These are phyloP conservation scores for Fissipunctia ypsillon DNA, from an alignment of 2,888 invertebrate species.

Conservation along the genomic window DNA sequence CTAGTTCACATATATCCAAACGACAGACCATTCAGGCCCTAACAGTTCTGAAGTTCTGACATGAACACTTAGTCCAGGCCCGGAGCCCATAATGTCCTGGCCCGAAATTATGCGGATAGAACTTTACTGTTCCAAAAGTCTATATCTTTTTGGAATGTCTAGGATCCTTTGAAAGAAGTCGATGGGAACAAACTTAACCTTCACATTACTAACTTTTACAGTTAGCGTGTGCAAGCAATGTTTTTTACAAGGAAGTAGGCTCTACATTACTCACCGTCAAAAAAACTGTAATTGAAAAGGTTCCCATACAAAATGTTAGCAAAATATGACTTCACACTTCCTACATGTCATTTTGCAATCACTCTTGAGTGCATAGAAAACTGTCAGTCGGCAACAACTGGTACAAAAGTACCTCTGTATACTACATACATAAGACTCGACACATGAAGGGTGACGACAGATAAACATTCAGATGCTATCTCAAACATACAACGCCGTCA, in stretches of 20 bases:
- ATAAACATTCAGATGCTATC: slow-evolving; percentile 76
- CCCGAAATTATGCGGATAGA: neutral
- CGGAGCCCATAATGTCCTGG: no score
- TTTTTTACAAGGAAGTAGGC: slow-evolving; percentile 33
- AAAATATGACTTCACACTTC: slow-evolving; percentile 46
- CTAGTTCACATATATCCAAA: neutral
- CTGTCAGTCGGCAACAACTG: slow-evolving; percentile 27
- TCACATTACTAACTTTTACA: slow-evolving; percentile 8
- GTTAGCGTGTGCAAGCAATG: neutral
- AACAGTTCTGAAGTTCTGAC: neutral
- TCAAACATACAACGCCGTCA: slow-evolving; percentile 72
- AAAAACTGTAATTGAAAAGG: slow-evolving; percentile 20
- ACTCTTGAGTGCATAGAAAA: slow-evolving; percentile 42
- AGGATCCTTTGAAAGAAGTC: neutral
- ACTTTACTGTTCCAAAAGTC: neutral
- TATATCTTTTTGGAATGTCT: rapidly evolving
- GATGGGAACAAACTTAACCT: neutral
- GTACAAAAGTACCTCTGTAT: slow-evolving; percentile 10
- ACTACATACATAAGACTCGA: slow-evolving; percentile 31
- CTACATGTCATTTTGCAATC: slow-evolving; percentile 30
- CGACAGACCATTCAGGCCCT: rapidly evolving
- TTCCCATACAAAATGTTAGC: slow-evolving; percentile 14
- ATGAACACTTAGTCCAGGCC: neutral
- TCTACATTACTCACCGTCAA: slow-evolving; percentile 4
- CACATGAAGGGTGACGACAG: slow-evolving; percentile 79